phyloP scores from a whole-genome alignment of 2,888 invertebrate species.

The Pachydiplax longipennis region DNA sequence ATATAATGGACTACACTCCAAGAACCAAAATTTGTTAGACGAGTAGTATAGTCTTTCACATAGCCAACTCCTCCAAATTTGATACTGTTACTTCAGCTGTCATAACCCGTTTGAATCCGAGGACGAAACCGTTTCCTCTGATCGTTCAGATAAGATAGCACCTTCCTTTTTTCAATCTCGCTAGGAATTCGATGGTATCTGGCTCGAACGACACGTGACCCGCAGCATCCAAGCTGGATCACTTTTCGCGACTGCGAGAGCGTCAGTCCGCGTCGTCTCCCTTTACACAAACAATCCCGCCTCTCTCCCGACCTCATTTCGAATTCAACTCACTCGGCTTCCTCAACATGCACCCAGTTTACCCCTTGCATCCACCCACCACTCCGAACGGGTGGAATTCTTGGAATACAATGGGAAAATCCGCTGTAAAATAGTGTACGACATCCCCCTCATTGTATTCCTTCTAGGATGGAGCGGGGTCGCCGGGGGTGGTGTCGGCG shows the following conservation, averaged over 20 bases:
- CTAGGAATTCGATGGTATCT: neutral
- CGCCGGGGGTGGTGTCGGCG: neutral
- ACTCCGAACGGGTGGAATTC: neutral
- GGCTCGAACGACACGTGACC: neutral
- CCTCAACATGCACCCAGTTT: neutral
- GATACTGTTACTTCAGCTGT: no score
- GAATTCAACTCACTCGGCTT: neutral
- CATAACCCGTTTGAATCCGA: neutral
- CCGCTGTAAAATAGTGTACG: slow-evolving; percentile 6
- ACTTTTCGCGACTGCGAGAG: neutral
- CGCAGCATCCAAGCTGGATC: neutral
- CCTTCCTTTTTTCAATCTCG: neutral
- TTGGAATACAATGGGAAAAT: slow-evolving; percentile 6
- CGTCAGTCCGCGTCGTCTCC: neutral
- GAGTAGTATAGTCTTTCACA: no score
- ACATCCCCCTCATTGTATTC: neutral
- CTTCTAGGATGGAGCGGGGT: neutral
- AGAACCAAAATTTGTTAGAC: no score
- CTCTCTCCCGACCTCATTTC: neutral
- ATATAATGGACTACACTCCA: no score
- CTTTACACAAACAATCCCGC: neutral
- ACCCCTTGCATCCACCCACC: neutral
- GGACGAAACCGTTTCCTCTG: neutral
- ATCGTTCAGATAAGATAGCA: neutral
- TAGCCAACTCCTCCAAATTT: no score